A percentile compares a stretch with the other conserved stretches of the same genome.
Evolutionary conservation across 2,888 invertebrate species (phyloP).

Genomic region (Meta bourneti): DNA sequence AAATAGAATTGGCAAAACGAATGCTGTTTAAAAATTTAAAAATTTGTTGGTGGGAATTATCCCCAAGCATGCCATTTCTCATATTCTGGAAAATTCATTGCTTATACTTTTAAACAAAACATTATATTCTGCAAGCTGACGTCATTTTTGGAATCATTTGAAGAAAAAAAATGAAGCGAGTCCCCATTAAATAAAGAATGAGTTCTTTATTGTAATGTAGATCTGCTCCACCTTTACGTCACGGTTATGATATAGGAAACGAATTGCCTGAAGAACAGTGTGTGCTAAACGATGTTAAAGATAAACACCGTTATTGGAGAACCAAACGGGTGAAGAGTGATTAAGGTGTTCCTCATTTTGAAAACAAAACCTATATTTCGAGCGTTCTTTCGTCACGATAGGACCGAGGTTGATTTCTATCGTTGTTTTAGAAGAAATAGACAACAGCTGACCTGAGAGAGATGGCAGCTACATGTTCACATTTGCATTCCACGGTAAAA

Average conservation of each 20-base stretch:
- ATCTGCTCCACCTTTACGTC: constrained; percentile 5
- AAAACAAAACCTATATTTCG: not conserved
- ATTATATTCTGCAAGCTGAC: not conserved
- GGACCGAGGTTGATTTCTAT: too few species aligned
- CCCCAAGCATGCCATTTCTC: too few species aligned
- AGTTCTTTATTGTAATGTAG: not conserved
- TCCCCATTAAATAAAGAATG: too few species aligned
- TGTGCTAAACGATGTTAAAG: not conserved
- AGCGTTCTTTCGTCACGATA: not conserved
- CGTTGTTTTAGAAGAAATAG: too few species aligned
- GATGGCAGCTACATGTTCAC: too few species aligned
- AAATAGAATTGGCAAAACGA: too few species aligned
- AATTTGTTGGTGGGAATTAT: too few species aligned
- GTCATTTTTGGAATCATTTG: constrained; percentile 3
- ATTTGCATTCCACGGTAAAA: too few species aligned
- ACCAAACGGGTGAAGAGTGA: constrained; percentile 10
- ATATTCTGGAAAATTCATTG: too few species aligned
- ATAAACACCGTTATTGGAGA: constrained; percentile 34
- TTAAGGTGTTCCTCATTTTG: constrained; percentile 10
- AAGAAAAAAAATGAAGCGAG: not conserved
- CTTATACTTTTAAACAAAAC: not conserved
- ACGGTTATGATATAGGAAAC: not conserved
- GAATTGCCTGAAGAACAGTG: not conserved
- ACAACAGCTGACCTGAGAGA: too few species aligned
- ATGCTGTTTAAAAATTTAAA: too few species aligned